phyloP scores from a whole-genome alignment of 2,888 invertebrate genomes.

The Biston betularia region DNA sequence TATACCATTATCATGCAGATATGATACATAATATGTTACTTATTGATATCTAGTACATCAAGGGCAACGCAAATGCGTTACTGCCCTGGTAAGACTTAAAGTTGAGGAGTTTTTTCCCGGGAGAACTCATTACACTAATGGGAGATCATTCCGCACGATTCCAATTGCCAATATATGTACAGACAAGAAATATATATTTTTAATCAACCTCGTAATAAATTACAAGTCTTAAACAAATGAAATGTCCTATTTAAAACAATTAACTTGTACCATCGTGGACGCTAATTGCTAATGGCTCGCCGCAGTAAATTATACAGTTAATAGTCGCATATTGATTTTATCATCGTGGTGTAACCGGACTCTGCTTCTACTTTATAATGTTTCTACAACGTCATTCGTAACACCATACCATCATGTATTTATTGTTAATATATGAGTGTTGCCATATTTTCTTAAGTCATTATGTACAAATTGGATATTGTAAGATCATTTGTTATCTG shows the following conservation, averaged over 20 bases:
- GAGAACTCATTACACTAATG: too few species aligned
- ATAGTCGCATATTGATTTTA: background rate
- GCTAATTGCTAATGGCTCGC: constrained; percentile 4
- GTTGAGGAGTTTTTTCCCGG: too few species aligned
- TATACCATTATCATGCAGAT: too few species aligned
- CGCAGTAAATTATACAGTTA: constrained; percentile 2
- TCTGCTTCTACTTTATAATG: constrained; percentile 29
- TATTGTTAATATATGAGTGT: constrained; percentile 85
- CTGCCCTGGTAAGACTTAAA: too few species aligned
- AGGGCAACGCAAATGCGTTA: too few species aligned
- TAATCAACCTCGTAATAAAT: background rate
- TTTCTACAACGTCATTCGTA: constrained; percentile 49
- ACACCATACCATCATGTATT: constrained; percentile 67
- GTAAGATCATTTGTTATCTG: constrained; percentile 86
- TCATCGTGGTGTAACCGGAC: constrained; percentile 24
- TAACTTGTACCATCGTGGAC: background rate
- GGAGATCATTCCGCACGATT: too few species aligned
- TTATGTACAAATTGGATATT: constrained; percentile 86
- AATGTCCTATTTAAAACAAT: background rate
- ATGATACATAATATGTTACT: too few species aligned
- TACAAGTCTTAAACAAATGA: too few species aligned
- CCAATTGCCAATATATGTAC: too few species aligned
- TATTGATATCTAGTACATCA: too few species aligned
- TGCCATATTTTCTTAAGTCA: constrained; percentile 86
- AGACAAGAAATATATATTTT: too few species aligned